Percentiles rank a stretch among this genome's conserved stretches.
Conservation (phyloP, 2,888 invertebrate species). For the Amitus sp. region DNA sequence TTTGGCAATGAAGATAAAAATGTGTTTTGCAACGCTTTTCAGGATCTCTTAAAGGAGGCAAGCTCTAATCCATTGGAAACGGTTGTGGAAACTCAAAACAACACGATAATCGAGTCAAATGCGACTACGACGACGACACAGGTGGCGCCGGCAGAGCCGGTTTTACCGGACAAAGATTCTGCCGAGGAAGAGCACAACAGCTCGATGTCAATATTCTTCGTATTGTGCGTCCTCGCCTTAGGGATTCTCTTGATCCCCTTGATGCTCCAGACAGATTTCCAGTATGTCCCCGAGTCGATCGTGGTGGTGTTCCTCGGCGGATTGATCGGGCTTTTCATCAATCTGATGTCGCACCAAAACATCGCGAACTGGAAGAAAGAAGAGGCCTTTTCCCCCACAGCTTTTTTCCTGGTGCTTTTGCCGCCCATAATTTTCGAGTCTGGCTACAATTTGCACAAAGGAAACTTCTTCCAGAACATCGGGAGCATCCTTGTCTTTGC, state of each 20-base stretch:
- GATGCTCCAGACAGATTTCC: conserved; percentile 94
- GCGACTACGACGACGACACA: conserved; percentile 62
- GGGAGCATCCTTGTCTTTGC: conserved; percentile 99
- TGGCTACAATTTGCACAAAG: conserved; percentile 98
- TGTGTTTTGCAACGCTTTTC: too few relatives aligned
- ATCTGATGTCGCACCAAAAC: conserved; percentile 87
- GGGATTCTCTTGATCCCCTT: conserved; percentile 95
- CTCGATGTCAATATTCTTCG: conserved; percentile 98
- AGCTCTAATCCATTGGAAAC: too few relatives aligned
- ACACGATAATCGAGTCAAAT: too few relatives aligned
- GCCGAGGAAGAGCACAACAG: conserved; percentile 97
- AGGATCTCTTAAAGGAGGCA: too few relatives aligned
- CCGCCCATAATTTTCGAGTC: conserved; percentile 99
- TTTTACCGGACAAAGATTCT: conserved; percentile 87
- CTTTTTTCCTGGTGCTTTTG: conserved; percentile 94
- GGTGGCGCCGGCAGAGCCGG: conserved; percentile 76
- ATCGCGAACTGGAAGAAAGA: conserved; percentile 96
- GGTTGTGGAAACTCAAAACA: too few relatives aligned
- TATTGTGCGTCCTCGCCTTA: conserved; percentile 92
- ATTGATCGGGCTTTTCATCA: conserved; percentile 89
- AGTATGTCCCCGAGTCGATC: conserved; percentile 97
- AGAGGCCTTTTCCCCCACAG: conserved; percentile 97
- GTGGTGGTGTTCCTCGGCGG: conserved; percentile 96
- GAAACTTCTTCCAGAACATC: conserved; percentile 96
- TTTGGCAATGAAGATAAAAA: too few relatives aligned